Base-by-base conservation (phyloP, 64 coral and sea anemone species). In the Catalaphyllia jardinei region DNA sequence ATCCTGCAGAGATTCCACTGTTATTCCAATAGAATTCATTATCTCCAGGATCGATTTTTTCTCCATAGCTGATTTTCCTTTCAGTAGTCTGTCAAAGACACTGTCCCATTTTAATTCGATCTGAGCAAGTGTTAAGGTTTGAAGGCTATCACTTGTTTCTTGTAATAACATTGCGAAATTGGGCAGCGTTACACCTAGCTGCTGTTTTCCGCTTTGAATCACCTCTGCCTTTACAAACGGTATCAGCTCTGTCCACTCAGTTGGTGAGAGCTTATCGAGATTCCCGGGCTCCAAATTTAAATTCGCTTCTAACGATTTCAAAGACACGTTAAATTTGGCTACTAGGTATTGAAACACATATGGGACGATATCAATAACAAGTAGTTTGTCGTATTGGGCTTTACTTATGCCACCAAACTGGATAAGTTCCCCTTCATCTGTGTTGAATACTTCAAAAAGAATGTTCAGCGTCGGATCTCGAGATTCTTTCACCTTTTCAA, bases 241-340 rank as follows among this genome's bases (percentile, higher is more conserved):
- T 29, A 96, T 62, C 63, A 96, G 67, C 74, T 96, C 90, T 59
- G 77, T 28, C 94, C 90, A 93, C 71, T 96, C 90, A 24, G 94
- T 89, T 55, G 94, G 94, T 42, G 94, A 79, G 30, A 95, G 80
- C 72, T 89, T 74, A 9, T 73, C 28, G 0, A 95, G 14, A 22
- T 95, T 64, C 16, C 75, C 84, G 8, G 29, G 12, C 52, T 62
- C 14, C 33, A 89, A 60, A 60, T 89, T 19, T n/a, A 89, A 54
- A 33, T 28, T 19, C 11, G 25, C 39, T 60, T 87, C 90, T 15
- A 93, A 60, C 0, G 52, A n/a, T 10, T 10, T 31, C 10, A 79
- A 17, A 15, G 73, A 79, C 61, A 92, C 22, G 9, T 22, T 85
- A 27, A 91, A 93, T 59, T 92, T 95, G 1, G 28, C 88, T 9